phyloP scores from a whole-genome alignment of 53 echinoderm and acorn worm species.

The Apostichopus leukothele region DNA sequence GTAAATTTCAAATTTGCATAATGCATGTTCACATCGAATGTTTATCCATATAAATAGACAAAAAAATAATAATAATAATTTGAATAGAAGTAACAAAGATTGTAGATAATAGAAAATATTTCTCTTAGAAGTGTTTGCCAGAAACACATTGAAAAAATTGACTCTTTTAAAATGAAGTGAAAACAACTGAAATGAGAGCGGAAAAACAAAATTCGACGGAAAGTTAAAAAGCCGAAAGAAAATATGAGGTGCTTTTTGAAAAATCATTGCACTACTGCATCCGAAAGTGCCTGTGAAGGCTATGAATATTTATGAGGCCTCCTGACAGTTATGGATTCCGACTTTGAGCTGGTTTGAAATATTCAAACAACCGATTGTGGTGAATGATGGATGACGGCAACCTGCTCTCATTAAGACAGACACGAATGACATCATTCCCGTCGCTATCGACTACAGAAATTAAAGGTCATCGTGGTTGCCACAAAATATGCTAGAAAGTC shows the following conservation, averaged over 20 bases:
- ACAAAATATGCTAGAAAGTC: no score
- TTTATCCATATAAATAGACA: conserved; percentile 11
- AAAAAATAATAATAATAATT: neutral
- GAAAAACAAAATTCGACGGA: neutral
- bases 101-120: conserved; percentile 25
- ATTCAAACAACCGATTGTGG: no score
- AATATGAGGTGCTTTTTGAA: neutral
- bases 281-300: no score
- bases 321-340: no score
- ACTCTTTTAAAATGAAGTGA: neutral
- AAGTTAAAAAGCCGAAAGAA: neutral
- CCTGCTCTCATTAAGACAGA: no score
- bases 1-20: conserved; percentile 22
- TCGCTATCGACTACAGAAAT: no score
- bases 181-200: neutral
- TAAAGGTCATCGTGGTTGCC: no score
- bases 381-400: no score
- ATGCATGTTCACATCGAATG: conserved; percentile 26
- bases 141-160: conserved; percentile 23
- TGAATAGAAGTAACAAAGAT: conserved; percentile 13
- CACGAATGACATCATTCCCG: no score
- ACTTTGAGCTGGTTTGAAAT: no score
- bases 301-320: no score
- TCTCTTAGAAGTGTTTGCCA: conserved; percentile 30
- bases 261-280: no score